phyloP scores from a whole-genome alignment of 2,113 vertebrate species.

The Oophaga pumilio region DNA sequence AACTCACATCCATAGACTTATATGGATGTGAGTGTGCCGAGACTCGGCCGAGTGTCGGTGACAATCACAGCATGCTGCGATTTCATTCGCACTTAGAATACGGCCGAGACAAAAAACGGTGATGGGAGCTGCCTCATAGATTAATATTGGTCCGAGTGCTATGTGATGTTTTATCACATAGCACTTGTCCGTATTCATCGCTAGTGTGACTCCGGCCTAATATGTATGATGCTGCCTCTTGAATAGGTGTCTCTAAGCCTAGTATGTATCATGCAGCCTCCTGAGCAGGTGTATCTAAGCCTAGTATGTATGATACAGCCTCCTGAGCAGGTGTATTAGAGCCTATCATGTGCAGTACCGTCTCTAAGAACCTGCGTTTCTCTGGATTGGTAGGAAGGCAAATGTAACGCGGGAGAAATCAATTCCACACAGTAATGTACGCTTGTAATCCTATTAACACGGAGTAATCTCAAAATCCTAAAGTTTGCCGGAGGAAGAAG shows the following conservation, averaged over 20 bases:
- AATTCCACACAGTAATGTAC: neutral
- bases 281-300: neutral
- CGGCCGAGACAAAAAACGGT: too few relatives aligned
- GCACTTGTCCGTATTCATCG: too few relatives aligned
- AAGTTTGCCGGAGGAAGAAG: conserved; percentile 32
- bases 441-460: conserved; percentile 38
- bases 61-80: too few relatives aligned
- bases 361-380: neutral
- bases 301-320: neutral
- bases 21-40: too few relatives aligned
- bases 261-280: neutral
- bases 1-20: too few relatives aligned
- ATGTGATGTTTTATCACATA: too few relatives aligned
- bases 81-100: too few relatives aligned
- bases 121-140: too few relatives aligned
- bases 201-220: too few relatives aligned
- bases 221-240: neutral
- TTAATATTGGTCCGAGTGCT: too few relatives aligned
- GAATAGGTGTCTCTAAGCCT: neutral
- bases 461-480: conserved; percentile 19
- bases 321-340: neutral
- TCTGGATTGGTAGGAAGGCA: neutral
- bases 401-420: conserved; percentile 12
- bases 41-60: too few relatives aligned
- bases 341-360: neutral